Evolutionary conservation across 2,797 vertebrate genomes (phyloP).

Genomic region (Helostoma temminkii): DNA sequence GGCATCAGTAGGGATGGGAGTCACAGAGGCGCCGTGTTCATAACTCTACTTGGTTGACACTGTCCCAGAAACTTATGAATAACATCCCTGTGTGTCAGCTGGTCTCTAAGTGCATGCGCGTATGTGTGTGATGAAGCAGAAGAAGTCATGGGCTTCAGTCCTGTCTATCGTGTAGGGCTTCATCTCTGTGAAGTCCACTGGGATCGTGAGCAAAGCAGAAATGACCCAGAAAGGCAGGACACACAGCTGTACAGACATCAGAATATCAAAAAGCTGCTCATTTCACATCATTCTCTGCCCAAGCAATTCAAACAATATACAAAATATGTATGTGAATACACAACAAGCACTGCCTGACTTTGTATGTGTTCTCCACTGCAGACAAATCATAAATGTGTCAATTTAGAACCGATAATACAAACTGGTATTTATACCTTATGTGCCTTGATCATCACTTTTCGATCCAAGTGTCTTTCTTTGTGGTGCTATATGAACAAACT

Average conservation of each 20-base stretch:
- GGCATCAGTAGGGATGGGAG: constrained; percentile 46
- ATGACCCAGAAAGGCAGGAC: constrained; percentile 80
- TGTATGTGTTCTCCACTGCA: not conserved
- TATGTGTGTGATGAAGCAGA: constrained; percentile 65
- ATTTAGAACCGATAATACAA: not conserved
- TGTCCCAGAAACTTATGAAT: constrained; percentile 80
- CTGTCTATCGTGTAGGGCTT: constrained; percentile 65
- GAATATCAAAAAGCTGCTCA: constrained; percentile 61
- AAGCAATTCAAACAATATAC: constrained; percentile 3
- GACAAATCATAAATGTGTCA: not conserved
- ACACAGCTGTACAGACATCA: constrained; percentile 71
- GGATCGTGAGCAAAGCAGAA: constrained; percentile 68
- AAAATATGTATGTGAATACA: not conserved
- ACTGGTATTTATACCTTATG: no score
- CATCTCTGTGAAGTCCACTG: constrained; percentile 63
- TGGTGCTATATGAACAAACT: no score
- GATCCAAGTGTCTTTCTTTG: no score
- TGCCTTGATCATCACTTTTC: no score
- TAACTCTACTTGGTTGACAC: constrained; percentile 62
- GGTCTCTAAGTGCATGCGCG: constrained; percentile 47
- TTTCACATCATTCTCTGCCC: constrained; percentile 48
- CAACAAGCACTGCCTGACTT: not conserved
- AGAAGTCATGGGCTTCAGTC: constrained; percentile 67
- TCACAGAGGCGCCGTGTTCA: constrained; percentile 34
- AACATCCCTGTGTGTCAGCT: constrained; percentile 71